These are phyloP conservation scores for Thelaira solivaga DNA, from an alignment of 2,888 invertebrate genomes.

Conservation along the genomic window DNA sequence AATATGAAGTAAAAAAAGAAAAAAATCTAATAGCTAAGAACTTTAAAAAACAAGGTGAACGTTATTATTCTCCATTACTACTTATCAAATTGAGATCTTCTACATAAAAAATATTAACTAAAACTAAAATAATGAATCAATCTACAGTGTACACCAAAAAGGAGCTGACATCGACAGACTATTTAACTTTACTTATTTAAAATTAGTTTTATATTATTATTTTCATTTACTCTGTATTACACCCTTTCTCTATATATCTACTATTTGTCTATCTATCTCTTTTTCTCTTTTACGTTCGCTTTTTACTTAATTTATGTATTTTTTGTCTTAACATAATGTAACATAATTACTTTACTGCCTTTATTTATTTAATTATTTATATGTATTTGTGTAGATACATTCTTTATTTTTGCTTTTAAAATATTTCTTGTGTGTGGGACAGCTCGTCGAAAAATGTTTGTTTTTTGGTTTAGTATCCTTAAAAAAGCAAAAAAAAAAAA, in stretches of 20 bases:
- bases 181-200: constrained; percentile 5
- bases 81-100: constrained; percentile 8
- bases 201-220: constrained; percentile 15
- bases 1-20: too few species aligned
- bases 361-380: background rate
- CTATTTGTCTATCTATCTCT: constrained; percentile 7
- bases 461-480: background rate
- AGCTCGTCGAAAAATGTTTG: constrained; percentile 3
- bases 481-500: background rate
- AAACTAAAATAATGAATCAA: background rate
- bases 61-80: too few species aligned
- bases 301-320: background rate
- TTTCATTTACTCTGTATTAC: constrained; percentile 7
- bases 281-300: constrained; percentile 14
- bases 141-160: constrained; percentile 30
- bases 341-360: constrained; percentile 7
- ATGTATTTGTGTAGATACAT: constrained; percentile 40
- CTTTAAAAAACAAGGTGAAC: too few species aligned
- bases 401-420: too few species aligned
- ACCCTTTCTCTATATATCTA: background rate
- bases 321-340: background rate
- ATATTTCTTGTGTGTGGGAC: constrained; percentile 21
- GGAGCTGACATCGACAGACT: constrained; percentile 41
- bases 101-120: background rate
- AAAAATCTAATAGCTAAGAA: too few species aligned